Percentiles rank a stretch among this genome's conserved stretches.
Conservation (phyloP, 2,888 invertebrate species). For the Mythimna lalbum region DNA sequence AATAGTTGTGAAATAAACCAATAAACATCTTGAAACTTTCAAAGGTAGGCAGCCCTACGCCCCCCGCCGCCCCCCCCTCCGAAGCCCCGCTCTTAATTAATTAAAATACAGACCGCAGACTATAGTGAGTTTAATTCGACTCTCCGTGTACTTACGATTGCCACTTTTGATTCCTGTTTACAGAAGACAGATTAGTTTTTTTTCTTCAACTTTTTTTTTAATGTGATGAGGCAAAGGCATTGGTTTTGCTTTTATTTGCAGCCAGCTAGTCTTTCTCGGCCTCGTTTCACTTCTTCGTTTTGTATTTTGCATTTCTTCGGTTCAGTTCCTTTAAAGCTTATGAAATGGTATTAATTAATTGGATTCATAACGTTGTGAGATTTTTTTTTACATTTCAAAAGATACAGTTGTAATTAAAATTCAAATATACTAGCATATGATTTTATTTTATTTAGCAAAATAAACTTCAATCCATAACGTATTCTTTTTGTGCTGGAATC, state of each 20-base stretch:
- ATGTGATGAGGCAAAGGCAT: conserved; percentile 44
- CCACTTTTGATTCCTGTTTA: conserved; percentile 78
- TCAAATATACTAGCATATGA: background rate
- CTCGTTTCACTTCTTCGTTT: conserved; percentile 41
- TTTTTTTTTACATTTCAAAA: background rate
- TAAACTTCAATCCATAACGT: background rate
- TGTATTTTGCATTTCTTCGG: conserved; percentile 54
- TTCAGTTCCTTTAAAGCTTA: conserved; percentile 44
- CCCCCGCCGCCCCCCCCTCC: conserved; percentile 49
- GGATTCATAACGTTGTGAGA: conserved; percentile 28
- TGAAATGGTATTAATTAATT: conserved; percentile 55
- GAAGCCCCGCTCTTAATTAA: conserved; percentile 82
- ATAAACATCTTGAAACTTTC: background rate
- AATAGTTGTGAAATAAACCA: conserved; percentile 1
- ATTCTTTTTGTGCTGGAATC: background rate
- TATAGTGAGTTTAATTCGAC: conserved; percentile 79
- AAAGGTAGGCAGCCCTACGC: conserved; percentile 46
- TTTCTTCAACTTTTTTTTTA: conserved; percentile 30
- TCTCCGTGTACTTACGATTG: conserved; percentile 73
- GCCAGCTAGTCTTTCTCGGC: conserved; percentile 38
- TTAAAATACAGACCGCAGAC: conserved; percentile 87
- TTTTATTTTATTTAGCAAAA: background rate
- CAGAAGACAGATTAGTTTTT: conserved; percentile 54
- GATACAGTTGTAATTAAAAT: background rate
- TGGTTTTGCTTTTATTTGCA: conserved; percentile 48